A percentile compares a stretch with the other conserved stretches of the same genome.
Conservation (phyloP, 2,888 invertebrate genomes). For the Tetragonula carbonaria region DNA sequence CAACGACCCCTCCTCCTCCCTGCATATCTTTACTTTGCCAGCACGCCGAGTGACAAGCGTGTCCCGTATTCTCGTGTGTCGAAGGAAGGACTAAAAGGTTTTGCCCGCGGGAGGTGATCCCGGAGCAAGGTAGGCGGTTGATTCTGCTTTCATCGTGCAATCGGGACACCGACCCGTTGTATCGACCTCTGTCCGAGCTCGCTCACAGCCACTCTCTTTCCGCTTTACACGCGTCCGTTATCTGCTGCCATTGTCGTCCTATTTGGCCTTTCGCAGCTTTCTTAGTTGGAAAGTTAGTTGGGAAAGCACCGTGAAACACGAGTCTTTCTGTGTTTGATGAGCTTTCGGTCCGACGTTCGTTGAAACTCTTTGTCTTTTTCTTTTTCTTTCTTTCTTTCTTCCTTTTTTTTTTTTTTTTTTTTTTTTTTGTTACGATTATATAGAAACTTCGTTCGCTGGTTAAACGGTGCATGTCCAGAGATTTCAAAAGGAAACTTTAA, state of each 20-base stretch:
- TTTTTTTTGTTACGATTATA: neutral
- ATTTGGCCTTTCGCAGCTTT: conserved; percentile 34
- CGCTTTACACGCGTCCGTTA: conserved; percentile 48
- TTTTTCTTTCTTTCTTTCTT: neutral
- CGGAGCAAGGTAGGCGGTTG: conserved; percentile 59
- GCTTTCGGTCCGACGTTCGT: neutral
- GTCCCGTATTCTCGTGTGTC: conserved; percentile 55
- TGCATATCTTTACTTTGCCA: conserved; percentile 61
- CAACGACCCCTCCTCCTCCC: neutral
- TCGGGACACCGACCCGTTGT: conserved; percentile 53
- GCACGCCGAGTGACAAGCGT: conserved; percentile 51
- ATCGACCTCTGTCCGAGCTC: conserved; percentile 17
- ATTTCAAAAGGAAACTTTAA: neutral
- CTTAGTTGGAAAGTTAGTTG: conserved; percentile 13
- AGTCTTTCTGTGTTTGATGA: neutral
- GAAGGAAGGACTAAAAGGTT: conserved; percentile 75
- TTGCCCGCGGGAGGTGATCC: conserved; percentile 75
- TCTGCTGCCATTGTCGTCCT: conserved; percentile 44
- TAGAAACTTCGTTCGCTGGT: neutral
- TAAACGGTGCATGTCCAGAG: neutral
- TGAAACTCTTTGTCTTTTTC: too few relatives aligned
- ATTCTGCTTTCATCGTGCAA: conserved; percentile 71
- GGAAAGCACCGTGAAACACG: conserved; percentile 21
- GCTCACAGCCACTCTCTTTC: conserved; percentile 23
- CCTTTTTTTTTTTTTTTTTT: too few relatives aligned